phyloP scores from a whole-genome alignment of 2,113 vertebrate genomes.

The Empidonax traillii region DNA sequence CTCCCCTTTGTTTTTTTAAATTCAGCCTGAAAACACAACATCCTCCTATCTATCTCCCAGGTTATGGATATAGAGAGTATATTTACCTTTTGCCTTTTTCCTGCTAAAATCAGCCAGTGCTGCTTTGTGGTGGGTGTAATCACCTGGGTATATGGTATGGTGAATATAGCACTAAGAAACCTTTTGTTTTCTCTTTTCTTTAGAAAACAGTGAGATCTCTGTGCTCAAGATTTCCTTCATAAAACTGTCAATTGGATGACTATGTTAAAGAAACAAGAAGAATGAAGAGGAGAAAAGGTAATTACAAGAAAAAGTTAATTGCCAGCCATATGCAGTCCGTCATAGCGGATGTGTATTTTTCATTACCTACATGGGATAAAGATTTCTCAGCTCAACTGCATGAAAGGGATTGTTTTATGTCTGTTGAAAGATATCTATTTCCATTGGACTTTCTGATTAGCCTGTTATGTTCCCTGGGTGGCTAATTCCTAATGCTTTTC shows the following conservation, averaged over 20 bases:
- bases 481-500: neutral
- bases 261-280: neutral
- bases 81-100: neutral
- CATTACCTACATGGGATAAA: neutral
- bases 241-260: neutral
- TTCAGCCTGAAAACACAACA: neutral
- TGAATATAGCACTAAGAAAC: neutral
- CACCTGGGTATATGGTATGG: neutral
- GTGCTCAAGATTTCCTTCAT: neutral
- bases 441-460: neutral
- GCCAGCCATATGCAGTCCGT: neutral
- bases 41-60: neutral
- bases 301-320: neutral
- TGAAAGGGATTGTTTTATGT: neutral
- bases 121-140: neutral
- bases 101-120: neutral
- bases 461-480: neutral
- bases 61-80: neutral
- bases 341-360: neutral
- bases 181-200: neutral
- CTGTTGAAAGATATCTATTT: neutral
- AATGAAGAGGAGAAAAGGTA: neutral
- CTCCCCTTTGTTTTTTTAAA: neutral
- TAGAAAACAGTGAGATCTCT: neutral
- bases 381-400: neutral